Base-by-base conservation (phyloP, 1,140 invertebrate genomes). In the Plutomurus gul region DNA sequence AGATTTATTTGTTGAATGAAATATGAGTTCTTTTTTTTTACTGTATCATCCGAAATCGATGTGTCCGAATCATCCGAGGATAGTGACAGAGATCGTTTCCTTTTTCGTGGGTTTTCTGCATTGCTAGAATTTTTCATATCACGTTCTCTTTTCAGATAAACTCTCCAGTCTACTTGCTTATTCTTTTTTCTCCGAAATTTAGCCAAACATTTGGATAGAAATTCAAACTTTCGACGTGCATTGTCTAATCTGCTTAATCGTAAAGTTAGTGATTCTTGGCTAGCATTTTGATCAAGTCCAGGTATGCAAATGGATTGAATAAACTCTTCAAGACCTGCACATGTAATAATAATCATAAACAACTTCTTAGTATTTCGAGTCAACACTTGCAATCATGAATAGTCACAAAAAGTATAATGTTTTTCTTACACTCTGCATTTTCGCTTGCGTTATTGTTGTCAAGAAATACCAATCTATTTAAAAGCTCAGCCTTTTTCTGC, bases 141-240 rank as follows among this genome's bases (percentile, higher is more conserved):
- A 11, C 56, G 56, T 33, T 65, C 56, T 36, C 56, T 36, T 65
- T 65, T 65, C 10, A 65, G 56, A 65, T 65, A 65, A 13, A 65
- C 27, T 20, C 56, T 27, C 56, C 56, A 65, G 36, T 65, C 56
- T 5, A 65, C 27, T 33, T 65, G 56, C 13, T 65, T 65, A 65
- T 65, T 65, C 27, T 65, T 65, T 5, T 27, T 65, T 33, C 56
- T 36, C 36, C 56, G 16, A n/a, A 33, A 65, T 33, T 65, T 65
- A 2, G 56, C 56, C 5, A 65, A n/a, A 13, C 30, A 33, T 33
- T 65, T 65, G n/a, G 27, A 33, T 6, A 65, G 56, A 6, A 33
- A 65, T n/a, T 65, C 56, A n/a, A 65, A n/a, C 13, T 65, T 65
- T 1, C 56, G 8, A n/a, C 56, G 56, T 4, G 36, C 30, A 33